Conservation (phyloP, 2,113 vertebrate species). For the Harpagus bidentatus region DNA sequence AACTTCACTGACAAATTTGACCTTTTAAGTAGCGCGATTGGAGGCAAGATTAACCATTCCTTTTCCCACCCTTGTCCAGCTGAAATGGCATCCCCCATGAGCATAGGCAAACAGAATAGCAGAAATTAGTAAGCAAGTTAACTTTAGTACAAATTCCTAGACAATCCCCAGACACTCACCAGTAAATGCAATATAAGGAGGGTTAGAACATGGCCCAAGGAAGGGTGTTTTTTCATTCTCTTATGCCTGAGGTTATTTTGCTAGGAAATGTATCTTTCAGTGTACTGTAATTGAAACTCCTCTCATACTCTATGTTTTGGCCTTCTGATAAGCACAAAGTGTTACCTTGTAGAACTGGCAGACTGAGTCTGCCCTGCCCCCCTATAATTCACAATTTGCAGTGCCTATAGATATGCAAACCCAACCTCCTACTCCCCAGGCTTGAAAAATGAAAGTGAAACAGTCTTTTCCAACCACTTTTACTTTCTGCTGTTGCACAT, state of each 20-base stretch:
- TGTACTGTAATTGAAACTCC: neutral
- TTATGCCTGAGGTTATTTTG: slow-evolving; percentile 31
- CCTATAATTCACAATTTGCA: neutral
- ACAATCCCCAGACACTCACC: neutral
- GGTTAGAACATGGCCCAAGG: neutral
- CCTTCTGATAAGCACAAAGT: neutral
- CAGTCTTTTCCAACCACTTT: neutral
- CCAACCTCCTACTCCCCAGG: neutral
- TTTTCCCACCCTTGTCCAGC: neutral
- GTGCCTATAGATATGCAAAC: neutral
- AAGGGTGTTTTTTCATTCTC: neutral
- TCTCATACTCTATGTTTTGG: neutral
- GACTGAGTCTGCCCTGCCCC: neutral
- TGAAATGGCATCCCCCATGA: neutral
- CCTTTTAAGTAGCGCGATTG: slow-evolving; percentile 3
- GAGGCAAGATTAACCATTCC: neutral
- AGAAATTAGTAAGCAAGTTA: slow-evolving; percentile 30
- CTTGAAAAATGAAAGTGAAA: neutral
- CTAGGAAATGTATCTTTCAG: neutral
- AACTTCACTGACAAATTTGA: slow-evolving; percentile 30
- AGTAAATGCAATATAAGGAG: neutral
- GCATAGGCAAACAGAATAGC: neutral
- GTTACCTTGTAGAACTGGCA: neutral
- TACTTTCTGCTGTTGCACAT: neutral
- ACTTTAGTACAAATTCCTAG: slow-evolving; percentile 6